Evolutionary conservation across 2,888 invertebrate genomes (phyloP).

Genomic region (Cyclophora punctaria): DNA sequence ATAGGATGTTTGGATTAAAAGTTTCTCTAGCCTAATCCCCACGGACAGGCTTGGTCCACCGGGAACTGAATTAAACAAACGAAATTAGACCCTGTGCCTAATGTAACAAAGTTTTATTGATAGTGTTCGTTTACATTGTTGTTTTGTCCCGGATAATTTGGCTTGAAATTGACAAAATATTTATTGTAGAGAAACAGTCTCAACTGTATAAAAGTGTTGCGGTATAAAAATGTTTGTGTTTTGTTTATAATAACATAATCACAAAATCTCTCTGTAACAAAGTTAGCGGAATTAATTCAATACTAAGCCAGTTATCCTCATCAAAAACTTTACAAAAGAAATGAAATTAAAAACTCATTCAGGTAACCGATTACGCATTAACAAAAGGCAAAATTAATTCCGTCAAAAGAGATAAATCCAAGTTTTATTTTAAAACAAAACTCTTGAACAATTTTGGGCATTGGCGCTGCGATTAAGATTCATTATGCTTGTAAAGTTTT

Average conservation of each 20-base stretch:
- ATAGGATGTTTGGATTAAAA: slow-evolving; percentile 68
- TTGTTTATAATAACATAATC: slow-evolving; percentile 7
- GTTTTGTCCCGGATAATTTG: no score
- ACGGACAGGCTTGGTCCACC: background rate
- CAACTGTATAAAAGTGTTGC: no score
- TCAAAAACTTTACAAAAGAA: slow-evolving; percentile 29
- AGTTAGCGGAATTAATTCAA: no score
- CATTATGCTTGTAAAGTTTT: slow-evolving; percentile 73
- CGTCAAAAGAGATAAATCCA: slow-evolving; percentile 51
- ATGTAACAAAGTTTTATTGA: no score
- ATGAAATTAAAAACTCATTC: slow-evolving; percentile 41
- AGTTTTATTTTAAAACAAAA: slow-evolving; percentile 67
- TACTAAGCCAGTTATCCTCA: background rate
- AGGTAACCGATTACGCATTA: slow-evolving; percentile 60
- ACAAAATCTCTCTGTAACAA: slow-evolving; percentile 9
- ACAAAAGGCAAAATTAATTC: slow-evolving; percentile 64
- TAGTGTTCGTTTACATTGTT: background rate
- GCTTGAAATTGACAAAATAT: no score
- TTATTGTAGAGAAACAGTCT: no score
- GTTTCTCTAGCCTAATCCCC: slow-evolving; percentile 46
- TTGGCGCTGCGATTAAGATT: slow-evolving; percentile 69
- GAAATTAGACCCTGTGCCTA: background rate
- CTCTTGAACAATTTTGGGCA: slow-evolving; percentile 64
- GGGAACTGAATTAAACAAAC: slow-evolving; percentile 3
- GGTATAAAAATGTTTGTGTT: no score